Percentiles rank a stretch among this genome's conserved stretches.
These are phyloP conservation scores for Squalus acanthias DNA, from an alignment of 2,797 vertebrate genomes.

Conservation along the genomic window DNA sequence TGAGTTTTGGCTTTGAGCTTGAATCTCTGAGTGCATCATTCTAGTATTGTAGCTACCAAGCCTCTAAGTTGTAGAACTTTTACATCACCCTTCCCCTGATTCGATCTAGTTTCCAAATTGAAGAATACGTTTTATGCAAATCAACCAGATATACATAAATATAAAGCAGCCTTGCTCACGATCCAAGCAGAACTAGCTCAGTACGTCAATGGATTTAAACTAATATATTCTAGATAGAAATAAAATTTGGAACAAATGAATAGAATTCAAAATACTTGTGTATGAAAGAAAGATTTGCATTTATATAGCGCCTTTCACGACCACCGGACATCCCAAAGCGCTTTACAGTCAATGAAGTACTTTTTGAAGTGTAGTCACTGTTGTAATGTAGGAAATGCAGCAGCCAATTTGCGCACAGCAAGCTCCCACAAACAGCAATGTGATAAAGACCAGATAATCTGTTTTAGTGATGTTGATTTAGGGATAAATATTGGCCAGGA, in stretches of 20 bases:
- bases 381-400: no score
- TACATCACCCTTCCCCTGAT: not conserved
- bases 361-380: no score
- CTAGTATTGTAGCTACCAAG: not conserved
- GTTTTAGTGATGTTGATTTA: no score
- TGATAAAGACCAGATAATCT: no score
- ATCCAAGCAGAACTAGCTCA: not conserved
- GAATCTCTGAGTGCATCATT: not conserved
- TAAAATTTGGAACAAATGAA: not conserved
- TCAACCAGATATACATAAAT: not conserved
- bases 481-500: not conserved
- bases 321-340: no score
- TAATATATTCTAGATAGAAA: not conserved
- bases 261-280: not conserved
- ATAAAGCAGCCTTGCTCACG: not conserved
- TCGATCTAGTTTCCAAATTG: not conserved
- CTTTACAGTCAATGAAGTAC: no score
- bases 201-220: not conserved
- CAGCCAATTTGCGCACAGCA: no score
- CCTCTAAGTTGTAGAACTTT: not conserved
- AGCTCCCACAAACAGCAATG: no score
- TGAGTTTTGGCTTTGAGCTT: not conserved
- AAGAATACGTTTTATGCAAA: not conserved
- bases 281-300: no score
- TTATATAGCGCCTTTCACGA: no score